Percentiles rank a stretch among this genome's conserved stretches.
Evolutionary conservation across 1,140 invertebrate species (phyloP).

Genomic region (Mactra quadrangularis): DNA sequence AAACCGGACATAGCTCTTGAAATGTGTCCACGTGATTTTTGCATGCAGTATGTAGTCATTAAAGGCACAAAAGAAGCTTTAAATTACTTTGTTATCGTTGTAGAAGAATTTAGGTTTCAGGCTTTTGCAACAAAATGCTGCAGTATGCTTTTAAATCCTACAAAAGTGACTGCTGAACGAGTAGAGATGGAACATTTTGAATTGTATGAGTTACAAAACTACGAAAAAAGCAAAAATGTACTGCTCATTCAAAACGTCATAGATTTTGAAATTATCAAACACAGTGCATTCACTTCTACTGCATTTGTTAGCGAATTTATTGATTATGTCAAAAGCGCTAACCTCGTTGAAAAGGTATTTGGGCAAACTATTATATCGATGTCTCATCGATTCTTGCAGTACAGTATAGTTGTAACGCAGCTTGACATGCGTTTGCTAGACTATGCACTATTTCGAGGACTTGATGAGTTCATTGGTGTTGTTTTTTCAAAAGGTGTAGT

Average conservation of each 20-base stretch:
- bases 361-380: not conserved
- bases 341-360: not conserved
- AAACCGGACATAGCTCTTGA: not conserved
- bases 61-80: not conserved
- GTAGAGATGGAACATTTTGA: not conserved
- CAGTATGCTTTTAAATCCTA: not conserved
- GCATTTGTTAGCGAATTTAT: slow-evolving; percentile 3
- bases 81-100: not conserved
- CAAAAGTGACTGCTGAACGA: not conserved
- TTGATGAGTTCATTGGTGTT: not conserved
- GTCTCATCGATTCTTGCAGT: slow-evolving; percentile 1
- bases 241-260: not conserved
- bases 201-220: not conserved
- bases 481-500: not conserved
- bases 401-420: not conserved
- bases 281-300: not conserved
- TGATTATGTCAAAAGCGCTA: not conserved
- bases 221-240: not conserved
- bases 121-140: not conserved
- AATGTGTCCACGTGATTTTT: slow-evolving; percentile 7
- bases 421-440: not conserved
- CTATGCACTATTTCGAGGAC: slow-evolving; percentile 2
- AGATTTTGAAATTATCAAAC: slow-evolving; percentile 29
- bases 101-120: not conserved
- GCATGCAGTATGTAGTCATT: not conserved